phyloP scores from a whole-genome alignment of 2,797 vertebrate genomes.

The Onychomys arenicola region DNA sequence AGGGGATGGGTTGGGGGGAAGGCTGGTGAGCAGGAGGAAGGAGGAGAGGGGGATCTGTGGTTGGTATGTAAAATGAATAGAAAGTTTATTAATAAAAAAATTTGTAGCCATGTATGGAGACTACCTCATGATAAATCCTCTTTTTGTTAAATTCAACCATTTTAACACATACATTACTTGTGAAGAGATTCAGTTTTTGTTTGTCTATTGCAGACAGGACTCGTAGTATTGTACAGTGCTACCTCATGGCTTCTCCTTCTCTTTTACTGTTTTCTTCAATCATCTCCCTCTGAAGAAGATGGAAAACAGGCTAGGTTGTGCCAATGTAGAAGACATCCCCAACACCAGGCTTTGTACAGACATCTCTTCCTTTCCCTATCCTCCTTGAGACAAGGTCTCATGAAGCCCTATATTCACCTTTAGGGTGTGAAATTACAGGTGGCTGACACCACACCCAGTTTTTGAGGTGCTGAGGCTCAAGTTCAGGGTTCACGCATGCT shows the following conservation, averaged over 20 bases:
- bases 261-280: neutral
- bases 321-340: neutral
- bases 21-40: no score
- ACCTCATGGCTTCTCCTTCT: neutral
- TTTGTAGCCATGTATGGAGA: neutral
- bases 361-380: neutral
- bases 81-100: no score
- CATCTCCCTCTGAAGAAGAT: neutral
- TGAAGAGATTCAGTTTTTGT: neutral
- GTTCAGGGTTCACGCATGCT: no score
- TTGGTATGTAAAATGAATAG: no score
- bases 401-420: neutral
- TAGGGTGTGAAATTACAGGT: neutral
- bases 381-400: neutral
- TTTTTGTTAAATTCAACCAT: neutral
- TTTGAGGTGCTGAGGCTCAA: neutral
- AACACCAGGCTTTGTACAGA: neutral
- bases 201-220: neutral
- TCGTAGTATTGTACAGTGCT: neutral
- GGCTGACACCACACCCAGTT: neutral
- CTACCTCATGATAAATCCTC: conserved; percentile 22
- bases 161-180: neutral
- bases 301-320: neutral
- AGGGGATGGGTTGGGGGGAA: no score
- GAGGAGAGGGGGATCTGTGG: no score